phyloP scores from a whole-genome alignment of 2,113 vertebrate genomes.

The Bubo scandiacus region DNA sequence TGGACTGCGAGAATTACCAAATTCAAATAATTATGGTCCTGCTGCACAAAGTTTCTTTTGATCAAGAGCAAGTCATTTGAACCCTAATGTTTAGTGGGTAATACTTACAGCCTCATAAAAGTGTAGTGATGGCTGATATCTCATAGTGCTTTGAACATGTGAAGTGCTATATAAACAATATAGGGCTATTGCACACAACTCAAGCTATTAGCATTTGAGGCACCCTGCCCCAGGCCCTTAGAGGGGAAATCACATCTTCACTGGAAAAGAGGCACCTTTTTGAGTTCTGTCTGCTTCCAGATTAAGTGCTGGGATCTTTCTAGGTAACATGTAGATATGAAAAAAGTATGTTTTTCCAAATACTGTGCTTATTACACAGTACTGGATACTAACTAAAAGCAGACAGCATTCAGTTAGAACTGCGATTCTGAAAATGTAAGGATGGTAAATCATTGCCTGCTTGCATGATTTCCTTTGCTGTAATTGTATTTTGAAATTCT shows the following conservation, averaged over 20 bases:
- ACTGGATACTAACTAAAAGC: neutral
- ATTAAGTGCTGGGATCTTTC: neutral
- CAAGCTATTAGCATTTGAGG: neutral
- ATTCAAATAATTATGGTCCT: conserved; percentile 39
- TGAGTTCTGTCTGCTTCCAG: neutral
- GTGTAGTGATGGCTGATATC: conserved; percentile 40
- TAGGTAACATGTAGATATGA: neutral
- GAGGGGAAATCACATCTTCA: neutral
- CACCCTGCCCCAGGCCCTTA: neutral
- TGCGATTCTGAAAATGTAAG: neutral
- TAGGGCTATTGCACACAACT: conserved; percentile 16
- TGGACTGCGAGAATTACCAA: neutral
- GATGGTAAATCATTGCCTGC: neutral
- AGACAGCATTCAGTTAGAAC: neutral
- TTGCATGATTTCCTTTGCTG: neutral
- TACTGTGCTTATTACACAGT: neutral
- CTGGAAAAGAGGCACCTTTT: neutral
- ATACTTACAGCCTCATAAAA: conserved; percentile 57
- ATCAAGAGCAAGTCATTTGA: conserved; percentile 39
- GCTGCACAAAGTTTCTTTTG: conserved; percentile 43
- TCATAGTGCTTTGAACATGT: conserved; percentile 55
- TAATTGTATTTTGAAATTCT: neutral
- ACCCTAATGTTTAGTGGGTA: conserved; percentile 29
- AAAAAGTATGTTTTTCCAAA: neutral
- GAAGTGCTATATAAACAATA: conserved; percentile 53